These are phyloP conservation scores for Mionectes macconnelli DNA, from an alignment of 2,113 vertebrate species.

Conservation along the genomic window DNA sequence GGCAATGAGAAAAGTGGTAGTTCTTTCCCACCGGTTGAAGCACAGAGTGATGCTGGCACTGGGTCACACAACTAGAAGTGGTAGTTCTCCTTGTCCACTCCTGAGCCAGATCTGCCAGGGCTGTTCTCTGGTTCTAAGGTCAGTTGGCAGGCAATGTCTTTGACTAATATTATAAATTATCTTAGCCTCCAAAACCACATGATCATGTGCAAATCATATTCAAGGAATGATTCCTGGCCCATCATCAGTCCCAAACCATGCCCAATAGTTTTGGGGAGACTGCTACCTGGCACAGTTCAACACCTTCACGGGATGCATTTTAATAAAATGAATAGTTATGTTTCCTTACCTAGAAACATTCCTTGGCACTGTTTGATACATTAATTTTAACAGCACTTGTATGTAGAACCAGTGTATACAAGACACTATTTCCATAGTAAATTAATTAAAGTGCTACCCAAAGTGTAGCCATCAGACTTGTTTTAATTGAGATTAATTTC, in stretches of 20 bases:
- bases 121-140: background rate
- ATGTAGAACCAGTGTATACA: background rate
- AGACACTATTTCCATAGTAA: background rate
- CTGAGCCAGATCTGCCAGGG: background rate
- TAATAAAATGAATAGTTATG: background rate
- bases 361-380: background rate
- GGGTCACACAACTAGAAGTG: background rate
- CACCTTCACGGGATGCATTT: background rate
- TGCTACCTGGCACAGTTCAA: background rate
- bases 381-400: background rate
- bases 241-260: background rate
- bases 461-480: background rate
- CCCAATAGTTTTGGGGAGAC: background rate
- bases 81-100: background rate
- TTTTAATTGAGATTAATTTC: background rate
- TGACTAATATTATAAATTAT: background rate
- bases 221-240: background rate
- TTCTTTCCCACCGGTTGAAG: background rate
- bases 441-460: background rate
- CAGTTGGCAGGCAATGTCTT: background rate
- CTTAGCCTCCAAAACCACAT: background rate
- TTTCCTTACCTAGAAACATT: background rate
- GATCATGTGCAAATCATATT: background rate
- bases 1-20: background rate
- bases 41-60: background rate